Base-by-base conservation (phyloP, 37 sponge, comb jelly and placozoan species). In the Lycopodina hypogea region DNA sequence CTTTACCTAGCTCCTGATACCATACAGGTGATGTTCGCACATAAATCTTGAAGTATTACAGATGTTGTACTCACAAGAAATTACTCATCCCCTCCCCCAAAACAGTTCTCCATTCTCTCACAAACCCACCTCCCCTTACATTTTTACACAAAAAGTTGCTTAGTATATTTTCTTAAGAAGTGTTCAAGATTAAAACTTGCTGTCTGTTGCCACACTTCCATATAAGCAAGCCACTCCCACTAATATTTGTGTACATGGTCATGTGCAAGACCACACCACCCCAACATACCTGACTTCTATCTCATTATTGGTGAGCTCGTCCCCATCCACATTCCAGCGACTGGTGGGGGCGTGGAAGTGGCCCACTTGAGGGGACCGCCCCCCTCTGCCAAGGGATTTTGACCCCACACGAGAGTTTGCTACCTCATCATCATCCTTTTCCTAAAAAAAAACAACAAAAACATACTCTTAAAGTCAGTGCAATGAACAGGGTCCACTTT, bases 271-370 rank as follows among this genome's bases (percentile, higher is more conserved):
- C 45, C 62, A 61, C 26, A 52, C 28, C 28, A 6, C n/a, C 6
- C 37, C 9, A 19, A 55, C 72, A 53, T 23, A 91, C 92, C 92
- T 91, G 57, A 91, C 84, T 32, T 91, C 87, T 51, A 91, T 79
- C 21, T 83, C 81, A 29, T 76, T 58, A 9, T 59, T 48, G 58
- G 79, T 76, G 0, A 87, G 68, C 28, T 82, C 81, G 61, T 91
- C 87, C 74, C 92, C 92, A 63, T 91, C 92, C 2, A 91, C 28
- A 38, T 65, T 78, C 92, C 92, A 91, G 37, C 75, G 74, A 33
- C 84, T 77, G 30, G 87, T 62, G 29, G 81, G 90, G 11, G 68
- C 50, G 35, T 3, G 2, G 1, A 21, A 2, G 17, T 56, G 50
- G 18, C 58, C 48, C 48, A 45, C 9, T 12, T 4, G 9, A 45